A percentile compares a stretch with the other conserved stretches of the same genome.
These are phyloP conservation scores for Astropecten irregularis DNA, from an alignment of 53 echinoderm and acorn worm genomes.

Conservation along the genomic window DNA sequence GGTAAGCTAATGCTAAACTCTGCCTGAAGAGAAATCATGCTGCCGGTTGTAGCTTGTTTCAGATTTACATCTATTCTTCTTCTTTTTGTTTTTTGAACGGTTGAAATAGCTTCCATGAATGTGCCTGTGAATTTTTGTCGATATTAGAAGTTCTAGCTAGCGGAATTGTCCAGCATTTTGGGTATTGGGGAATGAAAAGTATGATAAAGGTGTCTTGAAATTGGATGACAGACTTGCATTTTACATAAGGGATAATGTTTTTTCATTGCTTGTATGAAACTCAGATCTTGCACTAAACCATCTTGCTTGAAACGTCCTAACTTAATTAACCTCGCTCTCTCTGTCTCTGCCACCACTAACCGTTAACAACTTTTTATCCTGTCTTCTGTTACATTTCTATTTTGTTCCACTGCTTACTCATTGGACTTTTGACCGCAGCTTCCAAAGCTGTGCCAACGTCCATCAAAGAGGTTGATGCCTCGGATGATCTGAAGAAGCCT, in stretches of 20 bases:
- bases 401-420: conserved; percentile 26
- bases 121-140: neutral
- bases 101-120: no score
- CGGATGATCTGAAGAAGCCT: neutral
- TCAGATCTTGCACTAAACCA: conserved; percentile 17
- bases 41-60: no score
- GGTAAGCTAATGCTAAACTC: conserved; percentile 1
- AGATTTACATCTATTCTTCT: no score
- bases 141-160: no score
- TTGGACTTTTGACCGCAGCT: conserved; percentile 4
- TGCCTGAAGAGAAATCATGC: no score
- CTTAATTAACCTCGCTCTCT: neutral
- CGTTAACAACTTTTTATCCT: neutral
- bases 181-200: no score
- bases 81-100: no score
- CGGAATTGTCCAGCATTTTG: no score
- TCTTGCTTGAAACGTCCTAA: conserved; percentile 4
- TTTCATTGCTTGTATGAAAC: neutral
- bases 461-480: conserved; percentile 6
- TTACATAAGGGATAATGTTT: no score
- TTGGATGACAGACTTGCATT: no score
- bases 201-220: no score
- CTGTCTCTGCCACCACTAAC: neutral
- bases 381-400: conserved; percentile 15
- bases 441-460: conserved; percentile 1